These are phyloP conservation scores for Epinotia bilunana DNA, from an alignment of 2,888 invertebrate species.

Conservation along the genomic window DNA sequence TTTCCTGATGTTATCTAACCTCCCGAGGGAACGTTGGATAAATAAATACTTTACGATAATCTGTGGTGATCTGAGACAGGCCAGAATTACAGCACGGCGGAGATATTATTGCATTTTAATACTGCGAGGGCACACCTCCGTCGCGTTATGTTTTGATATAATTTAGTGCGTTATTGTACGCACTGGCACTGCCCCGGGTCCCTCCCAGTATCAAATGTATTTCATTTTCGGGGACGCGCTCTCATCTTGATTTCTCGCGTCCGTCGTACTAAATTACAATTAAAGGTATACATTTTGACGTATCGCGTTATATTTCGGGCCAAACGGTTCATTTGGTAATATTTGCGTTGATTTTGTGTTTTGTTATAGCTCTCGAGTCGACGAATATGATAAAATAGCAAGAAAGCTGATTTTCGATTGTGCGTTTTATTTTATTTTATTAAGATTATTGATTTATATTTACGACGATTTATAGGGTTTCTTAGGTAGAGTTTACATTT, in stretches of 20 bases:
- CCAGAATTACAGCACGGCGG: constrained; percentile 74
- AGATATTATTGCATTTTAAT: constrained; percentile 84
- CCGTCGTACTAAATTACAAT: constrained; percentile 76
- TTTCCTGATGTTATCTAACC: constrained; percentile 81
- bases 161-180: constrained; percentile 79
- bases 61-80: constrained; percentile 78
- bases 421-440: neutral
- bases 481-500: too few relatives aligned
- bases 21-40: constrained; percentile 79
- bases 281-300: constrained; percentile 62
- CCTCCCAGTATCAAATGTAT: constrained; percentile 61
- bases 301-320: constrained; percentile 58
- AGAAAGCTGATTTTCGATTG: constrained; percentile 1
- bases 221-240: constrained; percentile 68
- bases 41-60: constrained; percentile 83
- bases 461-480: too few relatives aligned
- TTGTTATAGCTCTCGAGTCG: constrained; percentile 48
- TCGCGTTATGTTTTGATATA: constrained; percentile 76
- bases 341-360: constrained; percentile 47
- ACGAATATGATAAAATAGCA: constrained; percentile 14
- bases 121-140: constrained; percentile 75
- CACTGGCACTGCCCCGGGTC: constrained; percentile 54
- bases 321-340: constrained; percentile 50
- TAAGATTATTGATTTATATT: too few relatives aligned
- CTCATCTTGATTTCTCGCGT: constrained; percentile 67